These are phyloP conservation scores for Ciconia stormi DNA, from an alignment of 2,113 vertebrate genomes.

Conservation along the genomic window DNA sequence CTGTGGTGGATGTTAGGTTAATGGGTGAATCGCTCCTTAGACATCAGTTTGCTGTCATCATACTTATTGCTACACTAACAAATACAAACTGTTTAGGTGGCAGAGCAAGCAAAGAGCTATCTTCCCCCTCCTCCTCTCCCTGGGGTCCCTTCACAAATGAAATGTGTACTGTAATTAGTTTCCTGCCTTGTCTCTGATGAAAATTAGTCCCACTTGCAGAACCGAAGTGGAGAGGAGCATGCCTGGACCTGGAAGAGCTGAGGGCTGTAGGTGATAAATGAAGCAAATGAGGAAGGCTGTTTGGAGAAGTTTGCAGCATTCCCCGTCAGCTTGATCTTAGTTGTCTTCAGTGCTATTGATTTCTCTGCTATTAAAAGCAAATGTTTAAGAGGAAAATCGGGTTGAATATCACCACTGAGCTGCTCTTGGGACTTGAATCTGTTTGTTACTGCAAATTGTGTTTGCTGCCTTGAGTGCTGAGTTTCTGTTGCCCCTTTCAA, in stretches of 20 bases:
- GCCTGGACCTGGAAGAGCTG: background rate
- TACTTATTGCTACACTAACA: background rate
- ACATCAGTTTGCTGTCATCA: background rate
- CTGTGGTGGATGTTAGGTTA: background rate
- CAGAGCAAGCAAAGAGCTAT: background rate
- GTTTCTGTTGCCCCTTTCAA: background rate
- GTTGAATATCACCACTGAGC: background rate
- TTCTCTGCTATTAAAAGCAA: background rate
- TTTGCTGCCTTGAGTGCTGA: background rate
- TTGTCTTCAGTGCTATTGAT: background rate
- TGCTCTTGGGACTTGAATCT: background rate
- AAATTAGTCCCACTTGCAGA: background rate
- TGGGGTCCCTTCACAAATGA: background rate
- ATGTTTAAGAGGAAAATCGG: background rate
- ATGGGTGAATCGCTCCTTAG: slow-evolving; percentile 1
- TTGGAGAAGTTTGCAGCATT: background rate
- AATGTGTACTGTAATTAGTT: background rate
- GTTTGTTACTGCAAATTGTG: background rate
- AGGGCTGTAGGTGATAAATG: background rate
- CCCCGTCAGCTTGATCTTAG: background rate
- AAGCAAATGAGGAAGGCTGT: background rate
- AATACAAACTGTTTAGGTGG: slow-evolving; percentile 5
- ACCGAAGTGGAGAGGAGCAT: background rate
- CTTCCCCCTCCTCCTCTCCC: background rate
- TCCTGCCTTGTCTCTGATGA: background rate